phyloP scores from a whole-genome alignment of 1,140 invertebrate genomes.

The Campodea augens region DNA sequence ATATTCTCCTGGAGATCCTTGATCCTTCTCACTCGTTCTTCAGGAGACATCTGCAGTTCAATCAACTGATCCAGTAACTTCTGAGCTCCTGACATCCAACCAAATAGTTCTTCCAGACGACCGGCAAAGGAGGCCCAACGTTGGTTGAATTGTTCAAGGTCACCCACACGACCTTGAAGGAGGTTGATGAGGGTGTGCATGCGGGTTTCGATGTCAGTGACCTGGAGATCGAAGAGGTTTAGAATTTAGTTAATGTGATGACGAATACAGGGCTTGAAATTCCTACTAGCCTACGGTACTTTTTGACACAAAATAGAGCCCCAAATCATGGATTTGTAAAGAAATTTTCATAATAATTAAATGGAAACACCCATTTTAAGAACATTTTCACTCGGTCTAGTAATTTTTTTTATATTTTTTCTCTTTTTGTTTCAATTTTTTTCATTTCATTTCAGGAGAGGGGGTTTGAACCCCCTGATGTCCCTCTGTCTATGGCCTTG shows the following conservation, averaged over 20 bases:
- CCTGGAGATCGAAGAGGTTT: slow-evolving; percentile 10
- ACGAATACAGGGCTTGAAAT: not conserved
- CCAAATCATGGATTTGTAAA: too few relatives aligned
- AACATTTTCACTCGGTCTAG: too few relatives aligned
- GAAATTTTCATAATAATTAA: too few relatives aligned
- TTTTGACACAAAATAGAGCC: too few relatives aligned
- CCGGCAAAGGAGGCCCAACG: slow-evolving; percentile 55
- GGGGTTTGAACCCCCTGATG: too few relatives aligned
- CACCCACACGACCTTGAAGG: slow-evolving; percentile 53
- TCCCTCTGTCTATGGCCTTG: too few relatives aligned
- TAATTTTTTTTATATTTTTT: too few relatives aligned
- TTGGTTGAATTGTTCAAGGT: slow-evolving; percentile 57
- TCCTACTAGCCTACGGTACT: not conserved
- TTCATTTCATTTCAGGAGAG: too few relatives aligned
- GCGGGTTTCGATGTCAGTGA: slow-evolving; percentile 54
- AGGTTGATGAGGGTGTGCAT: slow-evolving; percentile 50
- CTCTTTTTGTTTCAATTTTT: too few relatives aligned
- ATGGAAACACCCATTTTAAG: too few relatives aligned
- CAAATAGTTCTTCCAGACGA: slow-evolving; percentile 28
- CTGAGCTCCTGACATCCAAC: slow-evolving; percentile 39
- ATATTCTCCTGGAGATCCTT: slow-evolving; percentile 46
- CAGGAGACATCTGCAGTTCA: slow-evolving; percentile 45
- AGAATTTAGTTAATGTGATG: not conserved
- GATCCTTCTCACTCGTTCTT: slow-evolving; percentile 50
- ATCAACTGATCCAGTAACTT: slow-evolving; percentile 49